Evolutionary conservation across 2,888 invertebrate genomes (phyloP).

Genomic region (Dinocampus coccinellae): DNA sequence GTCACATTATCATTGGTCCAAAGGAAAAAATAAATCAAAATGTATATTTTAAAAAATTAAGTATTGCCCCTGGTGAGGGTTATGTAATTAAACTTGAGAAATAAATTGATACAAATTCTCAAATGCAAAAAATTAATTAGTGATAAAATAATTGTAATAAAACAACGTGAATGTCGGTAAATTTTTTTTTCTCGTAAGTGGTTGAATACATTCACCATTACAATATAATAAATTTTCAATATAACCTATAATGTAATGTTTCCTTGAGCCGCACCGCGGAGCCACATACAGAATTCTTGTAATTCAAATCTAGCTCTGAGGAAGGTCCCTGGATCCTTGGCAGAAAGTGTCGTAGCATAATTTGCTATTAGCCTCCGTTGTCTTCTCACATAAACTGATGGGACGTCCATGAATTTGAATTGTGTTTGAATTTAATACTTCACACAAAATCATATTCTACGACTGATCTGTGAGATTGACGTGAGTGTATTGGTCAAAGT

Average conservation of each 20-base stretch:
- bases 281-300: conserved; percentile 67
- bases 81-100: conserved; percentile 76
- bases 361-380: conserved; percentile 65
- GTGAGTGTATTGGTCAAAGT: conserved; percentile 62
- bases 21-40: conserved; percentile 66
- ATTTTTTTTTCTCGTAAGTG: conserved; percentile 52
- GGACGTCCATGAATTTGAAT: conserved; percentile 43
- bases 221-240: neutral
- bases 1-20: conserved; percentile 74
- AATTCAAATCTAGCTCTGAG: conserved; percentile 69
- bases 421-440: neutral
- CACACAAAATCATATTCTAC: neutral
- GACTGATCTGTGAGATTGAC: conserved; percentile 57
- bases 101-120: conserved; percentile 56
- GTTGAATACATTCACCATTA: conserved; percentile 10
- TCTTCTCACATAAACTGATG: conserved; percentile 50
- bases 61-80: conserved; percentile 74
- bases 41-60: conserved; percentile 73
- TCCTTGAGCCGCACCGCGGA: conserved; percentile 68
- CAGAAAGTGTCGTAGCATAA: conserved; percentile 71
- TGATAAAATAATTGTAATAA: conserved; percentile 13
- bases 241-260: conserved; percentile 45
- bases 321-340: conserved; percentile 72
- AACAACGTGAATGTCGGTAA: conserved; percentile 1
- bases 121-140: neutral